Conservation (phyloP, 2,888 invertebrate species). For the Cheilosia soror region DNA sequence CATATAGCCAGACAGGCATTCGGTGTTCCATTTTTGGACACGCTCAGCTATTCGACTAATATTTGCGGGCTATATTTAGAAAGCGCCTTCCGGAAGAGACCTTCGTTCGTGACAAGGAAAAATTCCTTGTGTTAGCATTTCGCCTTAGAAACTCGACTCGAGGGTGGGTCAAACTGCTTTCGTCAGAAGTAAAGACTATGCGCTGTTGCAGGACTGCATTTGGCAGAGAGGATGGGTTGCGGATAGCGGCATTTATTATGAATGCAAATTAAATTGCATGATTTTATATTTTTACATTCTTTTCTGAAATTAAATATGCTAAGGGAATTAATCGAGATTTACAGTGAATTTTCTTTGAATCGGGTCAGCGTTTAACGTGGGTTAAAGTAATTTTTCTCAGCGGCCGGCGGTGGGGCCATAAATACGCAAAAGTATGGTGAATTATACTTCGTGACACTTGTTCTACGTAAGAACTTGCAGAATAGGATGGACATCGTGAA, state of each 20-base stretch:
- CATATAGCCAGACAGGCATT: conserved; percentile 31
- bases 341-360: conserved; percentile 12
- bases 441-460: not conserved
- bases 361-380: conserved; percentile 3
- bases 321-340: conserved; percentile 30
- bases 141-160: conserved; percentile 10
- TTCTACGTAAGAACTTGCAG: not conserved
- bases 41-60: conserved; percentile 51
- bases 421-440: not conserved
- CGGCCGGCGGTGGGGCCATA: not conserved
- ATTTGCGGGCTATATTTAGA: conserved; percentile 63
- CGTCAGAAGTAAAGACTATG: conserved; percentile 20
- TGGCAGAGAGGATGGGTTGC: not conserved
- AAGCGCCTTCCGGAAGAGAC: conserved; percentile 61
- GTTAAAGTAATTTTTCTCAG: conserved; percentile 7
- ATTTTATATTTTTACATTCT: conserved; percentile 19
- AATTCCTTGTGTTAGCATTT: conserved; percentile 55
- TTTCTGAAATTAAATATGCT: conserved; percentile 18
- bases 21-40: conserved; percentile 65
- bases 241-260: not conserved
- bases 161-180: conserved; percentile 4
- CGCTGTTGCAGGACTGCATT: conserved; percentile 22
- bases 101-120: conserved; percentile 74
- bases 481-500: not conserved
- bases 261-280: conserved; percentile 53